Evolutionary conservation across 2,888 invertebrate genomes (phyloP).

Genomic region (Campoplex nolae): DNA sequence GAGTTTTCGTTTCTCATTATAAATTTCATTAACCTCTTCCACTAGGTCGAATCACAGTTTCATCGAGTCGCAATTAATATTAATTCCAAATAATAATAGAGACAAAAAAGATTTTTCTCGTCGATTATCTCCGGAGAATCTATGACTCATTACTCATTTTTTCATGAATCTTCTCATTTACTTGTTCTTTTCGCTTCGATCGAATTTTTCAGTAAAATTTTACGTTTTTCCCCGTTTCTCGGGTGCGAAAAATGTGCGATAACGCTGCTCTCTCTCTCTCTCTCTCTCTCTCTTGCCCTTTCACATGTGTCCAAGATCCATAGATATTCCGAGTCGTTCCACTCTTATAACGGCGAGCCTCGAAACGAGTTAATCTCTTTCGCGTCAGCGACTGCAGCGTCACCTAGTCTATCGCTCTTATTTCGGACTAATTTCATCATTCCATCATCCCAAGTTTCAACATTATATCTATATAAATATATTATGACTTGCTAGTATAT

Average conservation of each 20-base stretch:
- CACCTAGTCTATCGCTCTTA: slow-evolving; percentile 42
- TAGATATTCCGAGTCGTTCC: slow-evolving; percentile 26
- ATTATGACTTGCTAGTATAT: neutral
- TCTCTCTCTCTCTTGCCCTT: neutral
- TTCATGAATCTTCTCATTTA: neutral
- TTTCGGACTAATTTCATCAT: slow-evolving; percentile 62
- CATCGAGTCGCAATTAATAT: neutral
- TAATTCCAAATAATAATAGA: neutral
- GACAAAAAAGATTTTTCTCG: neutral
- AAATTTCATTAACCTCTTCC: neutral
- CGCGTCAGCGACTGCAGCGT: slow-evolving; percentile 42
- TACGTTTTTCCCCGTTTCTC: neutral
- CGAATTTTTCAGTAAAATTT: neutral
- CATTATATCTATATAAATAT: neutral
- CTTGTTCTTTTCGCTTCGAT: neutral
- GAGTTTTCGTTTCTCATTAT: neutral
- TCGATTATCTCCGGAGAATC: neutral
- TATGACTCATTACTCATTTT: neutral
- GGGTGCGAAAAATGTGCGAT: neutral
- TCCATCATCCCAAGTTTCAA: slow-evolving; percentile 30
- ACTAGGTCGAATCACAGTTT: neutral
- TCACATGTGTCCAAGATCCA: neutral
- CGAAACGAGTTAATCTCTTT: slow-evolving; percentile 25
- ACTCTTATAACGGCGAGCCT: slow-evolving; percentile 22
- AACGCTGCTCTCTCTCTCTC: neutral